These are phyloP conservation scores for Serilophus lunatus DNA, from an alignment of 2,113 vertebrate species.

Conservation along the genomic window DNA sequence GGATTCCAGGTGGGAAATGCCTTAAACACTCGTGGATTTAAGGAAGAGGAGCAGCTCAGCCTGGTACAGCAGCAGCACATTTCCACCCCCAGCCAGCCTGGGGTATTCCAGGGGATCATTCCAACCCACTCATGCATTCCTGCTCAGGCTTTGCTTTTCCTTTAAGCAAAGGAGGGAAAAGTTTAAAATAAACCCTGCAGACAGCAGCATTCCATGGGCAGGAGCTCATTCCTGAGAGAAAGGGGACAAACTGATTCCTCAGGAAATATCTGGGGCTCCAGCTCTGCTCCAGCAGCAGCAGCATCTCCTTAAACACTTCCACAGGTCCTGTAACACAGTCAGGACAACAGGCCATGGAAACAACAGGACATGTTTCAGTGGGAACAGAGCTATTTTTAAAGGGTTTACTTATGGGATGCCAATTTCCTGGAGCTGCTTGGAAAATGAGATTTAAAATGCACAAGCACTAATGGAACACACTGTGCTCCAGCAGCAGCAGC, in stretches of 20 bases:
- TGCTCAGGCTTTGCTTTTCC: background rate
- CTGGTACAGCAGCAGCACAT: accelerated
- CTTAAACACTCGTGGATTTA: accelerated
- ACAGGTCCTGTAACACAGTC: background rate
- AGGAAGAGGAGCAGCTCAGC: background rate
- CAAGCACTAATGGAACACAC: background rate
- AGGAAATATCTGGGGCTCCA: background rate
- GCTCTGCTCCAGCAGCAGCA: background rate
- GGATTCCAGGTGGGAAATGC: background rate
- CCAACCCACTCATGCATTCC: background rate
- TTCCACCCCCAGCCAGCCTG: background rate
- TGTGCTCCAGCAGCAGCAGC: background rate
- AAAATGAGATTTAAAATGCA: background rate
- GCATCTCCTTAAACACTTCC: background rate
- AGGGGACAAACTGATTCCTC: background rate
- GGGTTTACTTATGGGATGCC: background rate
- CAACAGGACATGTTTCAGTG: background rate
- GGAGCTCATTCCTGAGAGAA: background rate
- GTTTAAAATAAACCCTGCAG: background rate
- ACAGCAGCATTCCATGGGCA: background rate
- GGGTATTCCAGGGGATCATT: background rate
- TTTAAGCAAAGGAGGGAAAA: background rate
- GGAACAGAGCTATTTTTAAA: background rate
- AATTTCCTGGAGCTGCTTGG: constrained; percentile 11
- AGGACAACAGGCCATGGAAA: background rate